phyloP scores from a whole-genome alignment of 2,113 vertebrate genomes.

The Myodes glareolus region DNA sequence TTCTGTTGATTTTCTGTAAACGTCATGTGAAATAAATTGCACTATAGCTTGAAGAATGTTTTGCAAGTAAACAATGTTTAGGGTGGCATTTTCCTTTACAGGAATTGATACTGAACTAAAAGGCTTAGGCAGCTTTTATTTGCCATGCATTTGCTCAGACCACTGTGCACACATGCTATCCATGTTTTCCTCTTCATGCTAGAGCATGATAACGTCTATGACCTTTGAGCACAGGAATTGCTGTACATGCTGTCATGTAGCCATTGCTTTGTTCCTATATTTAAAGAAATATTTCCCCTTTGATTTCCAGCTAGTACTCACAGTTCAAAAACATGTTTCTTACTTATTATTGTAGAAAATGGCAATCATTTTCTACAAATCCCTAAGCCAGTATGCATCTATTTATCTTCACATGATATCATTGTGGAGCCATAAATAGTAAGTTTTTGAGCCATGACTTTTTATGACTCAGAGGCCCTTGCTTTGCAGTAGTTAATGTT shows the following conservation, averaged over 20 bases:
- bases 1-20: slow-evolving; percentile 65
- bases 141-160: slow-evolving; percentile 6
- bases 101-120: slow-evolving; percentile 72
- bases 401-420: slow-evolving; percentile 33
- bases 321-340: slow-evolving; percentile 27
- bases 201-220: slow-evolving; percentile 41
- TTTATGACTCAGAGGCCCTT: background rate
- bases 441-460: slow-evolving; percentile 15
- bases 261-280: background rate
- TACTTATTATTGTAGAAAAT: slow-evolving; percentile 16
- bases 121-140: slow-evolving; percentile 57
- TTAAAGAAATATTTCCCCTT: background rate
- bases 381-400: background rate
- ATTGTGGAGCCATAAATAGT: background rate
- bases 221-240: slow-evolving; percentile 15
- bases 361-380: slow-evolving; percentile 43
- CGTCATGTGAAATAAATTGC: slow-evolving; percentile 69
- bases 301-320: slow-evolving; percentile 16
- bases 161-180: background rate
- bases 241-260: background rate
- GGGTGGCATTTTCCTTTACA: slow-evolving; percentile 50
- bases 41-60: slow-evolving; percentile 56
- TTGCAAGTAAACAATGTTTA: slow-evolving; percentile 68
- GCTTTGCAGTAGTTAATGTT: background rate
- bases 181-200: slow-evolving; percentile 37